A percentile compares a stretch with the other conserved stretches of the same genome.
Conservation (phyloP, 2,888 invertebrate genomes). For the Cecidostiba fungosa region DNA sequence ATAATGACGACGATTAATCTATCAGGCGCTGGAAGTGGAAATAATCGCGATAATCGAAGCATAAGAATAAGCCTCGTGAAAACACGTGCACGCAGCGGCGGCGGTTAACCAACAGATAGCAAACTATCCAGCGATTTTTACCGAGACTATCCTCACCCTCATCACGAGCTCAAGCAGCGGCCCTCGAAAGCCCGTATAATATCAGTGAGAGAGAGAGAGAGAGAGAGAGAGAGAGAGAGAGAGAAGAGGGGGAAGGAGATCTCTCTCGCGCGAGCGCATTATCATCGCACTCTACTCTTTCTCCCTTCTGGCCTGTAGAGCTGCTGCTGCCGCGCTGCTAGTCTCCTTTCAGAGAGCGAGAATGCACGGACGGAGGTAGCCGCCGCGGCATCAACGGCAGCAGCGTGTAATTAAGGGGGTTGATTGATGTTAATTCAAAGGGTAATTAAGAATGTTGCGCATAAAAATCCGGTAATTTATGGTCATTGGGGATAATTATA, state of each 20-base stretch:
- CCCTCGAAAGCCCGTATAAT: slow-evolving; percentile 43
- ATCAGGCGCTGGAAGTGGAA: slow-evolving; percentile 2
- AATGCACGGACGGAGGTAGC: slow-evolving; percentile 62
- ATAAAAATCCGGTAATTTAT: slow-evolving; percentile 80
- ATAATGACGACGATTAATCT: slow-evolving; percentile 18
- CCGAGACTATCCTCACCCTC: slow-evolving; percentile 18
- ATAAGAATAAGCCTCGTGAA: not conserved
- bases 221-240: not conserved
- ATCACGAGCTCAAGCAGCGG: not conserved
- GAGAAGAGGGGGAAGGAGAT: not conserved
- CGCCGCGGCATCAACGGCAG: slow-evolving; percentile 69
- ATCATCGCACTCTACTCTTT: slow-evolving; percentile 49
- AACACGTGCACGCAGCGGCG: not conserved
- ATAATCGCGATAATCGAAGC: slow-evolving; percentile 12
- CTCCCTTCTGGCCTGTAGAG: slow-evolving; percentile 28
- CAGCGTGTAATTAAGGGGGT: slow-evolving; percentile 79
- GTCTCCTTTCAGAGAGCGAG: slow-evolving; percentile 44
- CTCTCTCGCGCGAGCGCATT: slow-evolving; percentile 53
- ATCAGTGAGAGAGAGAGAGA: slow-evolving; percentile 5
- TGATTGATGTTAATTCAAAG: slow-evolving; percentile 81
- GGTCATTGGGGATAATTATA: slow-evolving; percentile 80
- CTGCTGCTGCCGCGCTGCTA: slow-evolving; percentile 4
- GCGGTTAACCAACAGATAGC: not conserved
- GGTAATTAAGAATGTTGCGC: slow-evolving; percentile 81
- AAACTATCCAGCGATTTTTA: slow-evolving; percentile 11